Base-by-base conservation (phyloP, 2,113 vertebrate species). In the Pseudopipra pipra region DNA sequence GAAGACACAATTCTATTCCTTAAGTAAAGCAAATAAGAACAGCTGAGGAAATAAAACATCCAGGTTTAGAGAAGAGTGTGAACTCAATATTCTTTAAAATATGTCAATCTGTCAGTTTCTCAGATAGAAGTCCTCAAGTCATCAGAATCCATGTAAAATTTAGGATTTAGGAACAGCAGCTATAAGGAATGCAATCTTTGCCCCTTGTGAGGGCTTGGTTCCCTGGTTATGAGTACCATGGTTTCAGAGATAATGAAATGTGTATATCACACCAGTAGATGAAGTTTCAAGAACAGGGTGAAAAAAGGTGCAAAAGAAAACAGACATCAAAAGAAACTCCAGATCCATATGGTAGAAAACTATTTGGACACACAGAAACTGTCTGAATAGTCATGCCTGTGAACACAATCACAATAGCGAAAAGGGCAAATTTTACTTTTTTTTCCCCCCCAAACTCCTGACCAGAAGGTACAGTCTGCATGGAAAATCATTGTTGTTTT, bases 401-500 rank as follows among this genome's bases (percentile, higher is more conserved):
- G 74, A 89, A 33, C 19, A 41, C 14, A 49, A 73, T 61, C 30
- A 46, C 3, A n/a, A 18, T 0, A 5, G 21, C 10, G 41, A 74
- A 66, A 90, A 81, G 9, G 30, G 83, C 4, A 55, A 61, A 52
- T 83, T 8, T 31, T 24, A 39, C 9, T 22, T 46, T 55, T 72
- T 67, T 37, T 31, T 4, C 16, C 21, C 24, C 1, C 4, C 19
- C 17, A 30, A 43, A 51, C 5, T 20, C 8, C 12, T 1, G 2
- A 28, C 19, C 22, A 55, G 47, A 93, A 73, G 9, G 14, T n/a
- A 49, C n/a, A 35, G 15, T 41, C 33, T 47, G 27, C 1, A 1
- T 0, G 0, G 46, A 33, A 75, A 90, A 72, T 8, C 0, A 0
- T 35, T 31, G 18, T 31, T 33, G 3, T 22, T 74, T 39, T 25